phyloP scores from a whole-genome alignment of 2,113 vertebrate species.

The Telmatochromis brichardi region DNA sequence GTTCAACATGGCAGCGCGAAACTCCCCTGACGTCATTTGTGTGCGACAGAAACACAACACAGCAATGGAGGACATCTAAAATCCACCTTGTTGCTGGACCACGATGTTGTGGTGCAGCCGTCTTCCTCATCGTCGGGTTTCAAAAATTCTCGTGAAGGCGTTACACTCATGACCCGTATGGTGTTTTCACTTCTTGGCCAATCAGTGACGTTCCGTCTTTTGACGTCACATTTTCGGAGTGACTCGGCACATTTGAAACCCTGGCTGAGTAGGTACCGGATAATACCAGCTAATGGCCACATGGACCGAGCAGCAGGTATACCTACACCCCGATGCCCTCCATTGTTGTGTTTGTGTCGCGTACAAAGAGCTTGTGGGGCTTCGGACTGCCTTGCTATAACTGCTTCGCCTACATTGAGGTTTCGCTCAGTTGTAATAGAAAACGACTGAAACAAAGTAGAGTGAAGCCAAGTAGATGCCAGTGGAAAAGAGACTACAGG shows the following conservation, averaged over 20 bases:
- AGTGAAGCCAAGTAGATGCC: not conserved
- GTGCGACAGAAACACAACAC: not conserved
- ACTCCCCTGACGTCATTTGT: not conserved
- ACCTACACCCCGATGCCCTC: not conserved
- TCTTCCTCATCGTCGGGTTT: not conserved
- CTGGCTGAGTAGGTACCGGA: not conserved
- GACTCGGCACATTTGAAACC: not conserved
- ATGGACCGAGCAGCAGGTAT: not conserved
- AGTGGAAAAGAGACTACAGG: not conserved
- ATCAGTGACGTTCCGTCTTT: accelerated
- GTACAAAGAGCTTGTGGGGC: not conserved
- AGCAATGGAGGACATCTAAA: not conserved
- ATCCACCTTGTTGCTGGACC: not conserved
- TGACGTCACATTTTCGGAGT: not conserved
- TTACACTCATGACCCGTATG: accelerated
- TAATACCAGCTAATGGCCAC: not conserved
- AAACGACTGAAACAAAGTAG: not conserved
- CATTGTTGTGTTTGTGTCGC: accelerated
- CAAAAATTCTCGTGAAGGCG: not conserved
- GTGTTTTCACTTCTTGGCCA: not conserved
- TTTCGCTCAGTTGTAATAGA: not conserved
- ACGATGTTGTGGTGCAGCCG: not conserved
- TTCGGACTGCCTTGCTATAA: not conserved
- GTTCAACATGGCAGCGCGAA: not conserved
- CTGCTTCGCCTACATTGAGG: not conserved